phyloP scores from a whole-genome alignment of 2,888 invertebrate genomes.

The Aporophyla nigra region DNA sequence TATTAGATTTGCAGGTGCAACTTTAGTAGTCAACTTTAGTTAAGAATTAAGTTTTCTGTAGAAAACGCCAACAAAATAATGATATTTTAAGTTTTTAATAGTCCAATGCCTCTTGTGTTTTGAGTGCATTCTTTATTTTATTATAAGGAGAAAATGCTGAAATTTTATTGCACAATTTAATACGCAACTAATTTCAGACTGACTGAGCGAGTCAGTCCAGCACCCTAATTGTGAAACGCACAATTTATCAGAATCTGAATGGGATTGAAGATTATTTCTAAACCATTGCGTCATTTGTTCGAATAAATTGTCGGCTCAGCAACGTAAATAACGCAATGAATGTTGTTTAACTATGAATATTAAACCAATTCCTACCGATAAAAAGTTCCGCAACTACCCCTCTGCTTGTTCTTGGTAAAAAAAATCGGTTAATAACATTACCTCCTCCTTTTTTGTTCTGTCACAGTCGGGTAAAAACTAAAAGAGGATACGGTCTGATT shows the following conservation, averaged over 20 bases:
- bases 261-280: no score
- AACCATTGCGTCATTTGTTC: no score
- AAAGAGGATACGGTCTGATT: neutral
- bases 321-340: no score
- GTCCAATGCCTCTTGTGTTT: neutral
- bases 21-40: neutral
- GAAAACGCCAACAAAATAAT: neutral
- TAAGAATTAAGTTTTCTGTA: neutral
- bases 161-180: neutral
- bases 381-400: no score
- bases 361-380: no score
- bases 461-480: neutral
- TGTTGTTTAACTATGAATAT: no score
- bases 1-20: no score
- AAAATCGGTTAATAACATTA: neutral
- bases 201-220: no score
- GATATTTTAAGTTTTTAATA: neutral
- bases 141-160: neutral
- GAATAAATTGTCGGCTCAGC: no score
- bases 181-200: neutral
- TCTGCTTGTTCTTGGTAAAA: neutral
- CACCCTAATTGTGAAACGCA: no score
- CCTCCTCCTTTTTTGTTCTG: no score
- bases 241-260: no score
- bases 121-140: neutral